Percentiles rank a stretch among this genome's conserved stretches.
Conservation (phyloP, 2,113 vertebrate genomes). For the Gracilinanus agilis region DNA sequence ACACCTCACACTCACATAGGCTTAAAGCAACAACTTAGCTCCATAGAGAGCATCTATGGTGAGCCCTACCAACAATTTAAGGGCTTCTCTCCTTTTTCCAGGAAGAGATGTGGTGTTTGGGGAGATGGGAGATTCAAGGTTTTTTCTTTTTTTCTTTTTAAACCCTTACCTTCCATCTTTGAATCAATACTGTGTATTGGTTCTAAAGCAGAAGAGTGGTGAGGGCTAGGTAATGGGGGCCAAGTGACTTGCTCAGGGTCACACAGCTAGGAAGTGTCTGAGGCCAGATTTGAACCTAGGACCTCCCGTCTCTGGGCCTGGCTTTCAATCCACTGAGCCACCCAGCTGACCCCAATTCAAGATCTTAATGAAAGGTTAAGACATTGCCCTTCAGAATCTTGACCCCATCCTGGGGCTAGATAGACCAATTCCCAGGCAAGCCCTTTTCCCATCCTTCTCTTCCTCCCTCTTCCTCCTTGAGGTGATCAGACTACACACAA, state of each 20-base stretch:
- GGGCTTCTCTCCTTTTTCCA: background rate
- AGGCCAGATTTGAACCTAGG: too few relatives aligned
- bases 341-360: background rate
- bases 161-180: too few relatives aligned
- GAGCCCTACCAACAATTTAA: background rate
- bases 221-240: too few relatives aligned
- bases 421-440: background rate
- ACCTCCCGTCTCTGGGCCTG: too few relatives aligned
- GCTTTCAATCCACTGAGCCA: too few relatives aligned
- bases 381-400: background rate
- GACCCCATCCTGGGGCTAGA: background rate
- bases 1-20: background rate
- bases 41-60: background rate
- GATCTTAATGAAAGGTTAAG: background rate
- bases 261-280: too few relatives aligned
- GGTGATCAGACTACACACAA: background rate
- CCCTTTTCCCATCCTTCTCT: background rate
- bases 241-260: too few relatives aligned
- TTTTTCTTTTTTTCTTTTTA: too few relatives aligned
- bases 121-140: background rate
- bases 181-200: too few relatives aligned
- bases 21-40: background rate
- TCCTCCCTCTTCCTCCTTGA: background rate
- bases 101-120: fast-evolving
- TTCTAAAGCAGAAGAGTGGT: too few relatives aligned